These are phyloP conservation scores for Mesochorus sp. DNA, from an alignment of 2,888 invertebrate genomes.

Conservation along the genomic window DNA sequence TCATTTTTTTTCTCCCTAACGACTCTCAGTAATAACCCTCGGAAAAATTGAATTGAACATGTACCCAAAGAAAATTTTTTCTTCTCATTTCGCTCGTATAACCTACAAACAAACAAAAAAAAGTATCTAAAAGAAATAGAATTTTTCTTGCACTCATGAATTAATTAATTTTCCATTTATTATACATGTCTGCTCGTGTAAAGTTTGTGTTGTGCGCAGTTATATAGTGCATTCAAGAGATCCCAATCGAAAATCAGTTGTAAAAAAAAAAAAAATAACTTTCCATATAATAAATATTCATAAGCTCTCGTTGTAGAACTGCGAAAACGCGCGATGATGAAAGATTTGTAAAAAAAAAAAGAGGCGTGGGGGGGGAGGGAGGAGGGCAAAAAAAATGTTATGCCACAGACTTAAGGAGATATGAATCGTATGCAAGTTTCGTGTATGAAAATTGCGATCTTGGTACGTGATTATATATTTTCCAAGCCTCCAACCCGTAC, in stretches of 20 bases:
- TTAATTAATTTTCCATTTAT: background rate
- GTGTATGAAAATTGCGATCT: constrained; percentile 37
- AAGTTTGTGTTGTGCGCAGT: background rate
- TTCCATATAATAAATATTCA: constrained; percentile 47
- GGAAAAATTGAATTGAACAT: no score
- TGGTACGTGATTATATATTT: background rate
- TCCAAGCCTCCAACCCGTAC: background rate
- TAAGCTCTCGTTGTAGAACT: constrained; percentile 30
- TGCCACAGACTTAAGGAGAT: constrained; percentile 17
- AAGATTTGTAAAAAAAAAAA: constrained; percentile 28
- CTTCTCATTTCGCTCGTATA: no score
- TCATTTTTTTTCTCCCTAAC: no score
- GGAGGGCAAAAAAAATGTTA: constrained; percentile 1
- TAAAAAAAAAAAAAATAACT: constrained; percentile 41
- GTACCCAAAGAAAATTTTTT: no score
- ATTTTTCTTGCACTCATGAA: background rate
- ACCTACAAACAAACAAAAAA: no score
- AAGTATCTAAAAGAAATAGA: no score
- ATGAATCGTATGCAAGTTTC: constrained; percentile 32
- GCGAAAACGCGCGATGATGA: constrained; percentile 18
- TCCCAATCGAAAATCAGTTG: constrained; percentile 31
- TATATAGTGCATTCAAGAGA: constrained; percentile 1
- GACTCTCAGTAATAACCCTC: no score
- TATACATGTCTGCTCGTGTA: no score
- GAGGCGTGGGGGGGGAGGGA: background rate